These are phyloP conservation scores for Nematopogon swammerdamellus DNA, from an alignment of 2,888 invertebrate genomes.

Conservation along the genomic window DNA sequence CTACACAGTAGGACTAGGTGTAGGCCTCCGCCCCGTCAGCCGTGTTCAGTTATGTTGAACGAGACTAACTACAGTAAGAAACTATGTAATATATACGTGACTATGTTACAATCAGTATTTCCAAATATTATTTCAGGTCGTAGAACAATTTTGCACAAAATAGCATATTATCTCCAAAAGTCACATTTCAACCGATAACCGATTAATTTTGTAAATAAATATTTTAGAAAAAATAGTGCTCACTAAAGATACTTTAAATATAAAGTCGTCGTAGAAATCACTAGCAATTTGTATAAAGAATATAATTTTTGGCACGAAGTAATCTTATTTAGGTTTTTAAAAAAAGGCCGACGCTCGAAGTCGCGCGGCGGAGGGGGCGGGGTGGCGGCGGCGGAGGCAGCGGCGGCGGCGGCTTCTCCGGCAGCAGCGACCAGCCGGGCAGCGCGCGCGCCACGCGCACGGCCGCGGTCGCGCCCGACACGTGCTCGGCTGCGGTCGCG, in stretches of 20 bases:
- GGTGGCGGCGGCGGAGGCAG: not conserved
- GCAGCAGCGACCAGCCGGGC: not conserved
- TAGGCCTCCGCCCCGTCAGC: too few relatives aligned
- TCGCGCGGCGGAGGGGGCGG: not conserved
- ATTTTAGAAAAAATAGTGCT: not conserved
- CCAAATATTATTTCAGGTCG: too few relatives aligned
- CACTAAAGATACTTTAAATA: not conserved
- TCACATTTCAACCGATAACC: too few relatives aligned
- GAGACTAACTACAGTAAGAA: too few relatives aligned
- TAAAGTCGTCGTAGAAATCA: not conserved
- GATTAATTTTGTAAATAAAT: not conserved
- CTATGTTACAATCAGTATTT: too few relatives aligned
- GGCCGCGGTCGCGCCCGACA: conserved; percentile 18
- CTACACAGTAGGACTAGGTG: too few relatives aligned
- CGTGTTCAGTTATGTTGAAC: too few relatives aligned
- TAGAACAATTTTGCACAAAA: too few relatives aligned
- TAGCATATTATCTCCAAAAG: too few relatives aligned
- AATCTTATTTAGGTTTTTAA: not conserved
- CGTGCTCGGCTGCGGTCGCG: conserved; percentile 16
- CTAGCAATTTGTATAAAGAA: not conserved
- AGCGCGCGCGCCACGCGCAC: not conserved
- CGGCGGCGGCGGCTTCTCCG: not conserved
- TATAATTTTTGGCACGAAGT: not conserved
- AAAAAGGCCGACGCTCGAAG: not conserved
- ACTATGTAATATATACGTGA: too few relatives aligned